Percentiles rank a stretch among this genome's conserved stretches.
These are phyloP conservation scores for Chrysocyon brachyurus DNA, from an alignment of 2,797 vertebrate species.

Conservation along the genomic window DNA sequence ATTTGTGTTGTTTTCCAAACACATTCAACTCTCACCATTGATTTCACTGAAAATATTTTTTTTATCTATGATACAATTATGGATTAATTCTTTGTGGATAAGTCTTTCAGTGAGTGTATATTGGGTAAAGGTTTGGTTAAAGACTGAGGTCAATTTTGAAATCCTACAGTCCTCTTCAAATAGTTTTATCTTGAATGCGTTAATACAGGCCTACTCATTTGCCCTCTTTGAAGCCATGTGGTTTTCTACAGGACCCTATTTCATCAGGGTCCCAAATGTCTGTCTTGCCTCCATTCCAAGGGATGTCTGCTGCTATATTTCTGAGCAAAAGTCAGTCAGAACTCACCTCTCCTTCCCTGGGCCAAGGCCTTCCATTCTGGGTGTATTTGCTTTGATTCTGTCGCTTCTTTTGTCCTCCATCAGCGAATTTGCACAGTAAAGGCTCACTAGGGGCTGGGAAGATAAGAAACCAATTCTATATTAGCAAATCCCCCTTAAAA, in stretches of 20 bases:
- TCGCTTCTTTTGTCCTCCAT: conserved; percentile 98
- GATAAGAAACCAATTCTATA: conserved; percentile 88
- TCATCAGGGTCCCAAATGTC: conserved; percentile 1
- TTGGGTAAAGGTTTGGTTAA: not conserved
- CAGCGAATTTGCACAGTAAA: conserved; percentile 99
- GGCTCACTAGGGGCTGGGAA: conserved; percentile 96
- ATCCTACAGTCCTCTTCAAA: conserved; percentile 2
- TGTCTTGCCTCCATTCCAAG: conserved; percentile 52
- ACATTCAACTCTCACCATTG: not conserved
- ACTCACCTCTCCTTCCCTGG: conserved; percentile 98
- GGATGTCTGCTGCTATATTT: conserved; percentile 61
- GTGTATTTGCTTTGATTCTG: conserved; percentile 99
- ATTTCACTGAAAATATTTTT: conserved; percentile 37
- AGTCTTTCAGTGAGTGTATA: not conserved
- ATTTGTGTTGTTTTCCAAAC: not conserved
- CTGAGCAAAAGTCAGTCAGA: conserved; percentile 57
- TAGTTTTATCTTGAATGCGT: conserved; percentile 7
- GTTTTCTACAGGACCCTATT: conserved; percentile 56
- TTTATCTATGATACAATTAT: not conserved
- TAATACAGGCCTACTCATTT: not conserved
- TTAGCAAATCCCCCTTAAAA: conserved; percentile 86
- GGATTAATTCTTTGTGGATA: not conserved
- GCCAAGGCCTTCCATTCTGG: conserved; percentile 97
- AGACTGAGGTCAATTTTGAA: not conserved
- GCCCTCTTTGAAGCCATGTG: not conserved